These are phyloP conservation scores for Holotrichia oblita DNA, from an alignment of 1,140 invertebrate species.

Conservation along the genomic window DNA sequence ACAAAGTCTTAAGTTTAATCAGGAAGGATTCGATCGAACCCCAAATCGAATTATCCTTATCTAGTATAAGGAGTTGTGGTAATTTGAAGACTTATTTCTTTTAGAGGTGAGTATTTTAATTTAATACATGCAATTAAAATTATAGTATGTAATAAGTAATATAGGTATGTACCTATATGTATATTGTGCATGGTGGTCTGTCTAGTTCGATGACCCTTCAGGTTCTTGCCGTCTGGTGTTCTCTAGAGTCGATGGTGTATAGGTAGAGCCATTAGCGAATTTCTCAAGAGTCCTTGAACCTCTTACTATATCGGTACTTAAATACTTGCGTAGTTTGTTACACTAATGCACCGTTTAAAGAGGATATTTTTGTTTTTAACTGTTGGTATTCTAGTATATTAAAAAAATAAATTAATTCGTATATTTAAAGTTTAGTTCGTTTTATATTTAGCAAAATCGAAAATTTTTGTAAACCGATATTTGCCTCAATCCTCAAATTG, in stretches of 20 bases:
- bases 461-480: too few relatives aligned
- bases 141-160: background rate
- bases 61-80: conserved; percentile 77
- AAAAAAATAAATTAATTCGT: too few relatives aligned
- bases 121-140: background rate
- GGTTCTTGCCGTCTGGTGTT: background rate
- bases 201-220: background rate
- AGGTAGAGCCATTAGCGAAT: background rate
- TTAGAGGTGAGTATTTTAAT: conserved; percentile 73
- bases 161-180: background rate
- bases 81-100: conserved; percentile 89
- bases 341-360: too few relatives aligned
- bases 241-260: background rate
- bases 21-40: conserved; percentile 59
- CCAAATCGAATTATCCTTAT: conserved; percentile 68
- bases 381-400: too few relatives aligned
- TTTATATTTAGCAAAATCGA: too few relatives aligned
- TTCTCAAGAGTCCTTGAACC: background rate
- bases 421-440: too few relatives aligned
- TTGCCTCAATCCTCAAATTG: too few relatives aligned
- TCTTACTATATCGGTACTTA: too few relatives aligned
- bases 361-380: too few relatives aligned
- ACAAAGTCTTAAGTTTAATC: conserved; percentile 81
- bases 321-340: too few relatives aligned
- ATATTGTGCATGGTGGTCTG: background rate